These are phyloP conservation scores for Rana temporaria DNA, from an alignment of 2,113 vertebrate species.

Conservation along the genomic window DNA sequence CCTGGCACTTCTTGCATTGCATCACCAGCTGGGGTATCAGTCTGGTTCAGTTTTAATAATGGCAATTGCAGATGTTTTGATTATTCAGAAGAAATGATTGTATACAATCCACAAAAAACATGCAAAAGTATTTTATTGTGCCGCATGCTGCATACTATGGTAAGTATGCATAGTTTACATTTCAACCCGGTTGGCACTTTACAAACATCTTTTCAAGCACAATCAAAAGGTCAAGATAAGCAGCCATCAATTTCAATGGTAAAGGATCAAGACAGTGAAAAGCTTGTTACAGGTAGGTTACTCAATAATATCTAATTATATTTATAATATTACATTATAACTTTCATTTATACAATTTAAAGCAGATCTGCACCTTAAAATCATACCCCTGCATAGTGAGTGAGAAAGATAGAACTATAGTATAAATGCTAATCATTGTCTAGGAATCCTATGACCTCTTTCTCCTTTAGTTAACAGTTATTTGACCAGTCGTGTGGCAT, in stretches of 20 bases:
- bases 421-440: too few relatives aligned
- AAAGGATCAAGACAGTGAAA: not conserved
- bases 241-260: not conserved
- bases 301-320: not conserved
- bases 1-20: not conserved
- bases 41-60: not conserved
- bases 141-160: slow-evolving; percentile 15
- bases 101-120: slow-evolving; percentile 1
- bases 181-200: not conserved
- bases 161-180: not conserved
- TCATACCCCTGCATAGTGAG: too few relatives aligned
- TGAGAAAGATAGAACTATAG: too few relatives aligned
- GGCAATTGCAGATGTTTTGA: slow-evolving; percentile 15
- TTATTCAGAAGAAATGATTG: not conserved
- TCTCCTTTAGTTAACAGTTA: too few relatives aligned
- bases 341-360: not conserved
- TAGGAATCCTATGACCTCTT: too few relatives aligned
- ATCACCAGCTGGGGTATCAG: not conserved
- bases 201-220: not conserved
- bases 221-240: not conserved
- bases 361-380: not conserved
- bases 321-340: not conserved
- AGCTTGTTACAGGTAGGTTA: not conserved
- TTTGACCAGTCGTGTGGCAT: too few relatives aligned
- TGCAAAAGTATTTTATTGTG: slow-evolving; percentile 31